Evolutionary conservation across 2,797 vertebrate species (phyloP).

Genomic region (Halcyon leucocephala): DNA sequence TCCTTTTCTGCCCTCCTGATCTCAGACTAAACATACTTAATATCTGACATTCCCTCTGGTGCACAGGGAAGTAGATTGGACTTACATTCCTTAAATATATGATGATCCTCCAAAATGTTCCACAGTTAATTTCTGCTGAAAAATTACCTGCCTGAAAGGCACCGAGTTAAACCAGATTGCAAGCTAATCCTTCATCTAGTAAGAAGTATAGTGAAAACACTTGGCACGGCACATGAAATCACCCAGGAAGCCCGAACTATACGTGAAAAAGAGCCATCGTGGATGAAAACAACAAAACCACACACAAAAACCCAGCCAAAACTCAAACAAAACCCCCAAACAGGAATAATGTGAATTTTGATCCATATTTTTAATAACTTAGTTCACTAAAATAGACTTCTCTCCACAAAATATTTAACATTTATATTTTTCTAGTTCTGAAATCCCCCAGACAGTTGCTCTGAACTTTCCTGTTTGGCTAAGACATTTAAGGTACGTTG

Average conservation of each 20-base stretch:
- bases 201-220: not conserved
- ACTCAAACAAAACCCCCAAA: not conserved
- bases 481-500: not conserved
- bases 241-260: not conserved
- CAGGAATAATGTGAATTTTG: fast-evolving
- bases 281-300: not conserved
- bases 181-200: not conserved
- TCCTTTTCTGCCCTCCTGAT: not conserved
- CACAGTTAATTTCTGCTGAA: not conserved
- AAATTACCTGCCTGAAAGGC: not conserved
- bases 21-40: not conserved
- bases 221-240: not conserved
- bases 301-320: not conserved
- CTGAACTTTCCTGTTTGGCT: too few relatives aligned
- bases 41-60: not conserved
- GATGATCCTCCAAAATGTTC: not conserved
- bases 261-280: not conserved
- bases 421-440: not conserved
- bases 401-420: not conserved
- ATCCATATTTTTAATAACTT: not conserved
- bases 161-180: not conserved
- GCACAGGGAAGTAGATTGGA: not conserved
- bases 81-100: not conserved
- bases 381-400: not conserved
- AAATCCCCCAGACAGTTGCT: not conserved